Base-by-base conservation (phyloP, 2,888 invertebrate genomes). In the Pharmacophagus antenor region DNA sequence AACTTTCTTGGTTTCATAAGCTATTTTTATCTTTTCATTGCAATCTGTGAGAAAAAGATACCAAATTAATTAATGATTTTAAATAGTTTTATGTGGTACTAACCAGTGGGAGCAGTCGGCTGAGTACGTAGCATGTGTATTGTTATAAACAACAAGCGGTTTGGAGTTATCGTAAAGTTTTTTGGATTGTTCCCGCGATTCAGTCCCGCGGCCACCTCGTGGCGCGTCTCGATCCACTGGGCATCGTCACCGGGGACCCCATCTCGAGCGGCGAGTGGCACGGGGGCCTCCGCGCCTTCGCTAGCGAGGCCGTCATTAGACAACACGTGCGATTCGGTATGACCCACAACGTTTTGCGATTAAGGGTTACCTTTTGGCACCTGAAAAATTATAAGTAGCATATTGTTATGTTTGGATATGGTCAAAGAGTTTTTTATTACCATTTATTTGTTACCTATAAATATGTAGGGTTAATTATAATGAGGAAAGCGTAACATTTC, bases 181-280 rank as follows among this genome's bases (percentile, higher is more conserved):
- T 55, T 42, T 31, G 42, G 54, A 55, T 74, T 74, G 72, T 68
- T 76, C 77, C 72, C 75, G 77, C 73, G 73, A 71, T 73, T 70
- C 92, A 98, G 97, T 95, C 96, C 72, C 95, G 97, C 82, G 98
- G 98, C 81, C 98, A 98, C 92, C 94, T 97, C 88, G 95, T 96
- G 80, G 96, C 98, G 76, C 95, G 95, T 80, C 92, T 98, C 91
- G 98, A 98, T 91, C 98, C 98, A 65, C 93, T 98, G 88, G 96
- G 95, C 90, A 97, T 98, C 88, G 93, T 93, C 84, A 94, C 94
- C 85, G 93, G 94, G 72, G 94, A 94, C 83, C 92, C 92, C 73
- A 83, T 81, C 62, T 86, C 87, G 68, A 86, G 86, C 77, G 80
- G 84, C 74, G 86, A 89, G 74, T 87, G 88, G 87, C 88, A 87